phyloP scores from a whole-genome alignment of 2,888 invertebrate species.

The Volucella inanis region DNA sequence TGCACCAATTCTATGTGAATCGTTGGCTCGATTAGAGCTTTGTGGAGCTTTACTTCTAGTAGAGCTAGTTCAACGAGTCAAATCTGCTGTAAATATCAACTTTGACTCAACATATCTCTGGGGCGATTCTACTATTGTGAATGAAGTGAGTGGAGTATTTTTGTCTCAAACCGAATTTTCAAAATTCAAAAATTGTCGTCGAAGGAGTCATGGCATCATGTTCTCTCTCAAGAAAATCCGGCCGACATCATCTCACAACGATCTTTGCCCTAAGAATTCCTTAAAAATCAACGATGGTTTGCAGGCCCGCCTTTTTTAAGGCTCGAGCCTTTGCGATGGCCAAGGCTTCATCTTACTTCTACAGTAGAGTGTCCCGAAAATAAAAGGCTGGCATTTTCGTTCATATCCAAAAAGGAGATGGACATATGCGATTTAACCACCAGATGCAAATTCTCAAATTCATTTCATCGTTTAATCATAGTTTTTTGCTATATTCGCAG shows the following conservation, averaged over 20 bases:
- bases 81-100: no score
- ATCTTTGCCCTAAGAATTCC: no score
- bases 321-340: no score
- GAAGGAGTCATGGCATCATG: conserved; percentile 76
- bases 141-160: conserved; percentile 52
- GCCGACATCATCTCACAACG: conserved; percentile 77
- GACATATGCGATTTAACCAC: neutral
- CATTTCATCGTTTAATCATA: neutral
- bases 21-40: conserved; percentile 76
- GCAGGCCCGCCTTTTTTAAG: no score
- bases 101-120: no score
- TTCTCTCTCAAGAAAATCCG: conserved; percentile 76
- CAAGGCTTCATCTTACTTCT: no score
- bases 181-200: conserved; percentile 76
- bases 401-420: neutral
- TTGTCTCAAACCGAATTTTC: conserved; percentile 77
- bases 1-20: conserved; percentile 36
- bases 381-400: neutral
- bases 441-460: neutral
- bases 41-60: no score
- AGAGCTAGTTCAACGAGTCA: no score
- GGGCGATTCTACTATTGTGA: conserved; percentile 75
- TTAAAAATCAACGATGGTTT: no score
- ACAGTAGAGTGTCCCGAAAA: no score
- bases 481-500: neutral